A percentile compares a stretch with the other conserved stretches of the same genome.
Evolutionary conservation across 1,140 invertebrate genomes (phyloP).

Genomic region (Drosophila novamexicana): DNA sequence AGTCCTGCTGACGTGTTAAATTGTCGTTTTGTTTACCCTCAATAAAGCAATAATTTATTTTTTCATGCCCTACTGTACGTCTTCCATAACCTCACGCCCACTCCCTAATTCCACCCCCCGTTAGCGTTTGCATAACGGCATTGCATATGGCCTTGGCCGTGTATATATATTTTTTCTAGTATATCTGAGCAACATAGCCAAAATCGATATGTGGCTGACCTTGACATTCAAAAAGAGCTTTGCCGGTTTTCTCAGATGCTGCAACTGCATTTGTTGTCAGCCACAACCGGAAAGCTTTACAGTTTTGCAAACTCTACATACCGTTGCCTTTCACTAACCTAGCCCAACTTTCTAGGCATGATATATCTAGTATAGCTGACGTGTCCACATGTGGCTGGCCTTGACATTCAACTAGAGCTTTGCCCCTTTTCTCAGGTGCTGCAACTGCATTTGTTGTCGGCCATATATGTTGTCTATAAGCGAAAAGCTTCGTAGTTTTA

Average conservation of each 20-base stretch:
- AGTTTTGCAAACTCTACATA: not conserved
- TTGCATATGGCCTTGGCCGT: not conserved
- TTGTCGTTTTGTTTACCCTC: constrained; percentile 82
- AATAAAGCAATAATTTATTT: constrained; percentile 83
- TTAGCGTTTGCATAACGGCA: constrained; percentile 35
- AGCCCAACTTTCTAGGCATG: too few relatives aligned
- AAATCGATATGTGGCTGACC: constrained; percentile 64
- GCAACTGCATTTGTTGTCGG: constrained; percentile 53
- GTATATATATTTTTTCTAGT: constrained; percentile 13
- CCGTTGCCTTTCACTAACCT: too few relatives aligned
- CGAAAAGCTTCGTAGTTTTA: not conserved
- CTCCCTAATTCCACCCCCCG: constrained; percentile 20
- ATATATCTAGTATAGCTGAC: constrained; percentile 25
- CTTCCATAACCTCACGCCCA: not conserved
- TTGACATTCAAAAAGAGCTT: constrained; percentile 56
- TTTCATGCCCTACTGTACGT: constrained; percentile 77
- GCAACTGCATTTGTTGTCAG: constrained; percentile 56
- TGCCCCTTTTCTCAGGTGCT: constrained; percentile 35
- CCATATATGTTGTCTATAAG: constrained; percentile 36
- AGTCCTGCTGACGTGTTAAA: constrained; percentile 82
- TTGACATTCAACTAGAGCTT: constrained; percentile 56
- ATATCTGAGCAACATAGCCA: constrained; percentile 10
- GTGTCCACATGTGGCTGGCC: constrained; percentile 65
- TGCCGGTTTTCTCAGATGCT: constrained; percentile 35
- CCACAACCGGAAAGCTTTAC: constrained; percentile 23